A percentile compares a stretch with the other conserved stretches of the same genome.
Evolutionary conservation across 2,888 invertebrate species (phyloP).

Genomic region (Chrysomela aeneicollis): DNA sequence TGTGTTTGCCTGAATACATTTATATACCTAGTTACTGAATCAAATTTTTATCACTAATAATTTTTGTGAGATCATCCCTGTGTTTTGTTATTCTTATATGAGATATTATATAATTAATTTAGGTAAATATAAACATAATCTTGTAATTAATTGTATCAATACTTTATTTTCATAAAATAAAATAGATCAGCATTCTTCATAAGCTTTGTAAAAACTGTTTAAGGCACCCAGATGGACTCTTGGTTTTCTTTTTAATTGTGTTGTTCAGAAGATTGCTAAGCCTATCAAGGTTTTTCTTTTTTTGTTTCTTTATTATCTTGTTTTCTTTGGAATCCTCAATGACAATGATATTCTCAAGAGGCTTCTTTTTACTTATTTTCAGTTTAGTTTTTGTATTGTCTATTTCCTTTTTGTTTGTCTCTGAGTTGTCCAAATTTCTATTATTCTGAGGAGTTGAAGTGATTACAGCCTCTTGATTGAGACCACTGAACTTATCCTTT

Average conservation of each 20-base stretch:
- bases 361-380: slow-evolving; percentile 24
- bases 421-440: neutral
- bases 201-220: slow-evolving; percentile 33
- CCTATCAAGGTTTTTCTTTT: slow-evolving; percentile 25
- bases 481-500: slow-evolving; percentile 61
- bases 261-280: slow-evolving; percentile 35
- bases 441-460: slow-evolving; percentile 3
- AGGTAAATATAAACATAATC: slow-evolving; percentile 14
- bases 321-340: slow-evolving; percentile 28
- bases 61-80: slow-evolving; percentile 42
- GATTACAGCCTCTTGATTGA: slow-evolving; percentile 48
- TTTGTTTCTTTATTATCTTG: slow-evolving; percentile 31
- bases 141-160: slow-evolving; percentile 22
- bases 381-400: slow-evolving; percentile 26
- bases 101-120: slow-evolving; percentile 28
- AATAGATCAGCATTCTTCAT: neutral
- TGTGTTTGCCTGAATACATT: slow-evolving; percentile 1
- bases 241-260: slow-evolving; percentile 25
- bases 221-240: slow-evolving; percentile 27
- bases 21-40: slow-evolving; percentile 7
- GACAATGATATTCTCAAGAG: neutral
- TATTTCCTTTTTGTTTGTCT: slow-evolving; percentile 7
- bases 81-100: slow-evolving; percentile 38
- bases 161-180: slow-evolving; percentile 17
- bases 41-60: slow-evolving; percentile 37